Evolutionary conservation across 2,113 vertebrate species (phyloP).

Genomic region (Motacilla tschutschensis): DNA sequence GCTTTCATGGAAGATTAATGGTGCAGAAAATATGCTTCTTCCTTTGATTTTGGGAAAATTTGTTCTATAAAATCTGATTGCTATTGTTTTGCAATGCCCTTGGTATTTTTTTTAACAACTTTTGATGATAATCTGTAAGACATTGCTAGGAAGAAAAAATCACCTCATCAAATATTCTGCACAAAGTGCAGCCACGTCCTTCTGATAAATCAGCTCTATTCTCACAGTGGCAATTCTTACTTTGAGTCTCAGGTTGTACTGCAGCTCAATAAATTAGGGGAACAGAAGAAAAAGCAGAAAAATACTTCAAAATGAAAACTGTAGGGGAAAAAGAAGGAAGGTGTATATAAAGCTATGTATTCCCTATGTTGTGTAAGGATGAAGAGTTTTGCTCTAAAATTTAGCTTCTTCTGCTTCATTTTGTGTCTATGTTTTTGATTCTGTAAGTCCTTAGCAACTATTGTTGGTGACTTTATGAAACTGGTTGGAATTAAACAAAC

Average conservation of each 20-base stretch:
- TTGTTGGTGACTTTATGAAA: background rate
- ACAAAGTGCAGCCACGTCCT: constrained; percentile 11
- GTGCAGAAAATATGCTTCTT: background rate
- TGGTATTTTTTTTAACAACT: constrained; percentile 19
- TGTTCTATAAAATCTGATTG: constrained; percentile 29
- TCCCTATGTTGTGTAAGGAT: background rate
- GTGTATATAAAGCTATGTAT: background rate
- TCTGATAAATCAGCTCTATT: constrained; percentile 56
- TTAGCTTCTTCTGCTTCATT: background rate
- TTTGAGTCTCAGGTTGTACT: background rate
- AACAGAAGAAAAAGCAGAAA: background rate
- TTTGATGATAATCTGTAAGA: constrained; percentile 54
- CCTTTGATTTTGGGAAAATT: constrained; percentile 26
- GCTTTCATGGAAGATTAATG: constrained; percentile 36
- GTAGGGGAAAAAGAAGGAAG: background rate
- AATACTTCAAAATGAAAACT: background rate
- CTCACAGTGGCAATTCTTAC: constrained; percentile 51
- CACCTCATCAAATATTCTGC: constrained; percentile 44
- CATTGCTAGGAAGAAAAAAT: constrained; percentile 4
- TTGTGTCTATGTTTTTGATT: background rate
- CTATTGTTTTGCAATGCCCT: constrained; percentile 20
- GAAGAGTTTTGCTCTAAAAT: background rate
- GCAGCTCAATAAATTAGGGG: background rate
- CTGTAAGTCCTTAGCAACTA: background rate
- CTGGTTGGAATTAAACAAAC: background rate